A percentile compares a stretch with the other conserved stretches of the same genome.
These are phyloP conservation scores for Acrocephalus kingi DNA, from an alignment of 2,113 vertebrate species.

Conservation along the genomic window DNA sequence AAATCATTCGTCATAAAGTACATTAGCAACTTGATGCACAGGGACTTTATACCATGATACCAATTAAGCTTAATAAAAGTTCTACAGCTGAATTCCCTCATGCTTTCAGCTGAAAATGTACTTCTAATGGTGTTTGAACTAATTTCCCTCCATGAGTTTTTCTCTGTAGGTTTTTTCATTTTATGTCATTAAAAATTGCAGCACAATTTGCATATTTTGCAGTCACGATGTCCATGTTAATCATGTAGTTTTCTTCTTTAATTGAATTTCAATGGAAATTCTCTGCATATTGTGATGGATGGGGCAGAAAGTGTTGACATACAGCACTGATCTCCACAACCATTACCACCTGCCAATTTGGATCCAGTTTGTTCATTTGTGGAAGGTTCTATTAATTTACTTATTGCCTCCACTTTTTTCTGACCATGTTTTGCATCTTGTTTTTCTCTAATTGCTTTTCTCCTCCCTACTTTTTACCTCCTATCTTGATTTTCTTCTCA, in stretches of 20 bases:
- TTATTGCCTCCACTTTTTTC: background rate
- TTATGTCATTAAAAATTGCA: background rate
- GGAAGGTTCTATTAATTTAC: background rate
- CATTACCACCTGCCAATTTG: background rate
- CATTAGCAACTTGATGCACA: background rate
- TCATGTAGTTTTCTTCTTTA: background rate
- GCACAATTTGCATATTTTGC: background rate
- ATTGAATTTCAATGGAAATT: background rate
- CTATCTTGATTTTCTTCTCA: background rate
- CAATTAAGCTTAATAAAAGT: background rate
- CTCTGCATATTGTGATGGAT: background rate
- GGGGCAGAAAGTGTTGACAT: background rate
- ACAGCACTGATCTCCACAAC: background rate
- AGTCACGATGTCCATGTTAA: background rate
- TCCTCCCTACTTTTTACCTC: background rate
- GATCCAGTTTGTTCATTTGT: background rate
- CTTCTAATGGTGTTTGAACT: background rate
- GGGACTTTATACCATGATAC: background rate
- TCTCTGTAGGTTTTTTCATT: background rate
- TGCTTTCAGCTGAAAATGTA: background rate
- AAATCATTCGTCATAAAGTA: background rate
- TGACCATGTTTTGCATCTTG: background rate
- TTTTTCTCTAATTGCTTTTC: background rate
- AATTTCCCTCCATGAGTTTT: background rate
- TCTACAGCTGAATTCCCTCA: background rate